A percentile compares a stretch with the other conserved stretches of the same genome.
These are phyloP conservation scores for Anastrepha obliqua DNA, from an alignment of 1,140 invertebrate species.

Conservation along the genomic window DNA sequence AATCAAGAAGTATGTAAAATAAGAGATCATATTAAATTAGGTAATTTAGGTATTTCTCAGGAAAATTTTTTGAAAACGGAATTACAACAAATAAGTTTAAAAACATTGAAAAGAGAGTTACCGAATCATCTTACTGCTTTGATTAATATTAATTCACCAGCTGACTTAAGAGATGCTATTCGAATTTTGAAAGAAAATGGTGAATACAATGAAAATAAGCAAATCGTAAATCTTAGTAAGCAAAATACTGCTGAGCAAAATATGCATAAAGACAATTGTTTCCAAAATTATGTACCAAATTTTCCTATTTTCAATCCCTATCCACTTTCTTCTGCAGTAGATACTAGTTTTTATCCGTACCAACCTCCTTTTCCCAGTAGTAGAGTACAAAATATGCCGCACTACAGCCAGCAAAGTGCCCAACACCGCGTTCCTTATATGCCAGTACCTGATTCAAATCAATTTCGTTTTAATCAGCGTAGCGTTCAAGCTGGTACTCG, in stretches of 20 bases:
- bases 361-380: no score
- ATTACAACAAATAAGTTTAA: conserved; percentile 5
- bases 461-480: no score
- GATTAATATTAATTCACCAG: not conserved
- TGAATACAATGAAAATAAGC: not conserved
- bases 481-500: no score
- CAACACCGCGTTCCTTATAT: not conserved
- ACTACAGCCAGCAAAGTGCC: no score
- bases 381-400: no score
- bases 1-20: not conserved
- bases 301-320: not conserved
- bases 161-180: not conserved
- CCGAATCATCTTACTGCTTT: not conserved
- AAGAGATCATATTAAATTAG: not conserved
- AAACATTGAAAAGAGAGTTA: not conserved
- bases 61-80: not conserved
- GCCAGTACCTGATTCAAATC: no score
- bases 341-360: not conserved
- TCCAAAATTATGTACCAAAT: not conserved
- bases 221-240: not conserved
- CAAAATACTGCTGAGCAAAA: not conserved
- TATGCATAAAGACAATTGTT: not conserved
- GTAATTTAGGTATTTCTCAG: not conserved
- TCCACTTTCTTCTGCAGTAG: not conserved
- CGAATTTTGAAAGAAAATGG: not conserved